Base-by-base conservation (phyloP, 2,888 invertebrate species). In the Acrobasis consociella region DNA sequence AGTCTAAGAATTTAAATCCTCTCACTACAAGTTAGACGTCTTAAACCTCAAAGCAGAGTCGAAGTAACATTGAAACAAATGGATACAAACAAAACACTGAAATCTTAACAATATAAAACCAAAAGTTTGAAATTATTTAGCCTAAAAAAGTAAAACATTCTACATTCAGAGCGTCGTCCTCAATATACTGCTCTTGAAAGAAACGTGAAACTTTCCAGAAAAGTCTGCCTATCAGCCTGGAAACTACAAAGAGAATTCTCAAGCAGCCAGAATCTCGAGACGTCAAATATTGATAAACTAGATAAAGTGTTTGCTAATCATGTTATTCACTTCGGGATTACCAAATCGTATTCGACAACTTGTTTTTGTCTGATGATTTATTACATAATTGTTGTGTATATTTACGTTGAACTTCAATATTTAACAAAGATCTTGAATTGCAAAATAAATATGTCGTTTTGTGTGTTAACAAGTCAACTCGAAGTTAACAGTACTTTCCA, bases 251-350 rank as follows among this genome's bases (percentile, higher is more conserved):
- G 52, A 52, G 13, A 52, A 52, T 52, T 52, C 13, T 22, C 2
- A 11, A 52, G 46, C 7, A n/a, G 46, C 46, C 11, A 52, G 52
- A 52, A 13, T 46, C 46, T 46, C 13, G 22, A 39, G 55, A 39
- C 39, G 17, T 16, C 39, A 55, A 56, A 56, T 56, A 56, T 56
- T 56, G 56, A 56, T 42, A 16, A 55, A 56, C 11, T 56, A 22
- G 56, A 10, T 42, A 8, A 22, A 56, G 56, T 56, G 42, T 56
- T 56, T 56, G 42, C 39, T 56, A 38, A 56, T 42, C 17, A 39
- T 15, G 22, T 46, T 22, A 38, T 46, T 65, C 68, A 68, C 17
- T 56, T 56, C 8, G 56, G 56, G 17, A 56, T 42, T 46, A 22
- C 56, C 56, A 42, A 46, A 17, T 9, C 16, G 15, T 56, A 15